These are phyloP conservation scores for Mormyrus iriodes DNA, from an alignment of 2,113 vertebrate species.

Conservation along the genomic window DNA sequence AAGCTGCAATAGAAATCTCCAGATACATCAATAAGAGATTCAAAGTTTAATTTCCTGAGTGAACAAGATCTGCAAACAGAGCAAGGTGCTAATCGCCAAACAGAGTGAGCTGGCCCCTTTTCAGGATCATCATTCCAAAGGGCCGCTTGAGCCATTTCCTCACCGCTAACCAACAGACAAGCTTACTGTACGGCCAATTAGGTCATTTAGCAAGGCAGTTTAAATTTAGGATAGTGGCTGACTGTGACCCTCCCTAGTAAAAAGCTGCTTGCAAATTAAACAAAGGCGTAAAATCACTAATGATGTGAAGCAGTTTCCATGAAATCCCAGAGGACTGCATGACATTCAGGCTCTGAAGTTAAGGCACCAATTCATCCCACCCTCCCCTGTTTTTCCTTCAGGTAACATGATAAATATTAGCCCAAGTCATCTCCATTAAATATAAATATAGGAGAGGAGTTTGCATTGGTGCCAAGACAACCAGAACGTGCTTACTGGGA, in stretches of 20 bases:
- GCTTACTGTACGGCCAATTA: background rate
- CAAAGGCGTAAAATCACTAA: background rate
- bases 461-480: background rate
- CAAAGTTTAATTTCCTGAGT: background rate
- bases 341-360: background rate
- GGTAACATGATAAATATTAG: background rate
- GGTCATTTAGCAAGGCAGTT: background rate
- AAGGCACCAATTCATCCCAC: background rate
- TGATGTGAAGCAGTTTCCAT: background rate
- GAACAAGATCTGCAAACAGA: background rate
- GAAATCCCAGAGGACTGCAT: background rate
- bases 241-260: background rate
- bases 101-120: background rate
- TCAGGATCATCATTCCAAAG: background rate
- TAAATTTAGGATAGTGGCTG: background rate
- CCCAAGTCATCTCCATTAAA: background rate
- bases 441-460: background rate
- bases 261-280: constrained; percentile 6
- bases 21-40: background rate
- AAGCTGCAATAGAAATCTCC: background rate
- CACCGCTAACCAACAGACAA: background rate
- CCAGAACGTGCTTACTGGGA: background rate
- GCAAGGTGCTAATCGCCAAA: background rate
- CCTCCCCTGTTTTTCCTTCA: background rate
- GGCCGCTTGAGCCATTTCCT: background rate